Percentiles rank a stretch among this genome's conserved stretches.
phyloP scores from a whole-genome alignment of 2,797 vertebrate species.

The Channallabes apus region DNA sequence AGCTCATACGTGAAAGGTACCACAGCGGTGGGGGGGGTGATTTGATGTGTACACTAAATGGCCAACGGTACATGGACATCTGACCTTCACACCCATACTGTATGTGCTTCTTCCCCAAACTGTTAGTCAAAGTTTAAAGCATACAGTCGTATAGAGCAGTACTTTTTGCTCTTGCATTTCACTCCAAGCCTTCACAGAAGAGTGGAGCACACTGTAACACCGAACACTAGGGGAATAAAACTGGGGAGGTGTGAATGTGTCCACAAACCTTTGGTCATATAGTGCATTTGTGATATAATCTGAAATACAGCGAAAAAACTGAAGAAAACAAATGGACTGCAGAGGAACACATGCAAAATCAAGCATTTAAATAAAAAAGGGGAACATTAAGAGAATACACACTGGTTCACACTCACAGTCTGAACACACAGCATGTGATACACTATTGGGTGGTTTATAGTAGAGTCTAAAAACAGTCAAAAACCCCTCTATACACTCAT shows the following conservation, averaged over 20 bases:
- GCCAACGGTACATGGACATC: not conserved
- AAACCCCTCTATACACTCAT: not conserved
- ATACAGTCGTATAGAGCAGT: not conserved
- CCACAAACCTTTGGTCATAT: not conserved
- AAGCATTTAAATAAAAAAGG: not conserved
- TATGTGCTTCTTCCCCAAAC: not conserved
- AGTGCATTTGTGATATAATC: not conserved
- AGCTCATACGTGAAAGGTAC: not conserved
- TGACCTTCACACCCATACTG: not conserved
- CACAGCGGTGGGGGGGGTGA: not conserved
- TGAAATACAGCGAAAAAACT: not conserved
- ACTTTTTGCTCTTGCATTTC: not conserved
- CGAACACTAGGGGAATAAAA: not conserved
- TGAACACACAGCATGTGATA: not conserved
- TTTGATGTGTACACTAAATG: not conserved
- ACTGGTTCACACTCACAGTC: not conserved
- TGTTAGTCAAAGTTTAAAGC: not conserved
- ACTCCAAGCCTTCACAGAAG: not conserved
- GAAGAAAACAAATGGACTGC: not conserved
- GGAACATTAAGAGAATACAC: not conserved
- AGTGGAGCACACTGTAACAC: not conserved
- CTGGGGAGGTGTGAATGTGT: not conserved
- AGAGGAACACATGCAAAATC: not conserved
- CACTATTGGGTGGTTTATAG: not conserved
- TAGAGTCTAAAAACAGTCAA: not conserved